Percentiles rank a stretch among this genome's conserved stretches.
phyloP scores from a whole-genome alignment of 2,113 vertebrate genomes.

The Tachysurus vachellii region DNA sequence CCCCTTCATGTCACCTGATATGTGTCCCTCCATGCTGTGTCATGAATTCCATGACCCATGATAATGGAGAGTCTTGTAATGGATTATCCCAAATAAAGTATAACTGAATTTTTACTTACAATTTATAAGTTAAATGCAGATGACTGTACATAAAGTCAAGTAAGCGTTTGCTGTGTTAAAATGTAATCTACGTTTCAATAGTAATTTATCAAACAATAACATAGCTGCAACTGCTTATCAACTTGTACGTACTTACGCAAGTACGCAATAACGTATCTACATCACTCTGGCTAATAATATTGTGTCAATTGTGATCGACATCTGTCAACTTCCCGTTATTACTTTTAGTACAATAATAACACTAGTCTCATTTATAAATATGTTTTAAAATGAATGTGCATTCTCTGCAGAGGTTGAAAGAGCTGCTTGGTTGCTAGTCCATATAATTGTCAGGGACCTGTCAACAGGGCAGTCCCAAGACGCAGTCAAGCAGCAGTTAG shows the following conservation, averaged over 20 bases:
- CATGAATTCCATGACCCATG: neutral
- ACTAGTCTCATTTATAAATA: neutral
- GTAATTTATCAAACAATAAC: neutral
- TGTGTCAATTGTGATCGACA: neutral
- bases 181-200: neutral
- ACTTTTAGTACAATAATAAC: neutral
- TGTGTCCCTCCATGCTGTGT: neutral
- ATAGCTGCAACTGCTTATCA: neutral
- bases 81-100: neutral
- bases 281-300: neutral
- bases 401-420: neutral
- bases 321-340: neutral
- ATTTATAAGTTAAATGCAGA: neutral
- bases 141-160: neutral
- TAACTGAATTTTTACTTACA: neutral
- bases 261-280: neutral
- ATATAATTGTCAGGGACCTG: slow-evolving; percentile 15
- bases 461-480: neutral
- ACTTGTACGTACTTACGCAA: neutral
- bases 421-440: neutral
- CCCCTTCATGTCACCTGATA: neutral
- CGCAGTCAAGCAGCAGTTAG: slow-evolving; percentile 3
- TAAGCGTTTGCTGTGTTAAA: neutral
- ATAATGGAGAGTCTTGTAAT: neutral
- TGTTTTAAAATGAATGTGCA: neutral